phyloP scores from a whole-genome alignment of 2,113 vertebrate genomes.

The Trichechus manatus region DNA sequence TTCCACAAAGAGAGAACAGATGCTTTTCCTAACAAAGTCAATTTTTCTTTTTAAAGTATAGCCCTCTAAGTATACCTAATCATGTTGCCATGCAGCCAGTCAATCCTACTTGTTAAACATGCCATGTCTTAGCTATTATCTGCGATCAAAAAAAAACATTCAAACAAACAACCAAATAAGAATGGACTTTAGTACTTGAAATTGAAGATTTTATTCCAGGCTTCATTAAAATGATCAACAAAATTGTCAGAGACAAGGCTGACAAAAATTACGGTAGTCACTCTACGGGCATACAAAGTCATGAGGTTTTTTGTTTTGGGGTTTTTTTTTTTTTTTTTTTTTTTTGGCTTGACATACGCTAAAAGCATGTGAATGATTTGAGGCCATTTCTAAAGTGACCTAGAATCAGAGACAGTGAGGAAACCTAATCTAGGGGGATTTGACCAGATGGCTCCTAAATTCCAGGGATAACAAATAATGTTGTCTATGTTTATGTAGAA shows the following conservation, averaged over 20 bases:
- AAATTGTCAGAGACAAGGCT: constrained; percentile 34
- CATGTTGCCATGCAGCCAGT: not conserved
- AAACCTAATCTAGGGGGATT: constrained; percentile 28
- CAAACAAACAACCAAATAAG: not conserved
- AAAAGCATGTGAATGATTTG: constrained; percentile 56
- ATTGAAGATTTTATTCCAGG: constrained; percentile 35
- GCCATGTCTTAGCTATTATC: not conserved
- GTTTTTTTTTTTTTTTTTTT: not conserved
- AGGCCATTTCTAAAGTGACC: constrained; percentile 37
- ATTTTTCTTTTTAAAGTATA: constrained; percentile 24
- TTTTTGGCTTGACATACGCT: constrained; percentile 4
- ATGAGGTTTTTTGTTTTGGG: not conserved
- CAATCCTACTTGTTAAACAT: not conserved
- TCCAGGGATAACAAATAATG: constrained; percentile 2
- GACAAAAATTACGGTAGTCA: constrained; percentile 9
- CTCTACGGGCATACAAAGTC: not conserved
- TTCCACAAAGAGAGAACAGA: not conserved
- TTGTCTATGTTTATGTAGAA: constrained; percentile 27
- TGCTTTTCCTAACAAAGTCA: constrained; percentile 30
- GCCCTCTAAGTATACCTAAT: not conserved
- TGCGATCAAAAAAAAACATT: not conserved
- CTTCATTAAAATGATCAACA: constrained; percentile 37
- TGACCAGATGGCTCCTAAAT: constrained; percentile 49
- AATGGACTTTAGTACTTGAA: not conserved
- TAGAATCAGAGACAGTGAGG: constrained; percentile 24